Evolutionary conservation across 2,888 invertebrate genomes (phyloP).

Genomic region (Callyntrura sp.): DNA sequence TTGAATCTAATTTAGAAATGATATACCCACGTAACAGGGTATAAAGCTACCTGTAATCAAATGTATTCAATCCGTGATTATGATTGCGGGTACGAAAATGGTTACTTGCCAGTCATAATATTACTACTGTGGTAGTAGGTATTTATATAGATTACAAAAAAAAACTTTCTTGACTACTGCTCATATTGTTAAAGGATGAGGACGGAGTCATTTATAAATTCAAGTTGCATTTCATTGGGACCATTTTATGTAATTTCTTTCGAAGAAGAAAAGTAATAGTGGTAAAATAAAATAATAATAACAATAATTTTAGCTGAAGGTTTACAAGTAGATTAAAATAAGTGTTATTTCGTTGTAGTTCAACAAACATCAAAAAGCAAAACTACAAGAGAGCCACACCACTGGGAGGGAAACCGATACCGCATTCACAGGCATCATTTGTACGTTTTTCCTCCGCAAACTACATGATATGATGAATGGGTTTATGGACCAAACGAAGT

Average conservation of each 20-base stretch:
- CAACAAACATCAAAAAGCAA: conserved; percentile 28
- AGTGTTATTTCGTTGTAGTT: conserved; percentile 22
- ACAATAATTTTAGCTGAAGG: conserved; percentile 52
- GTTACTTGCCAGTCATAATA: not conserved
- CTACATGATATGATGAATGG: conserved; percentile 55
- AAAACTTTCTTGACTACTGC: not conserved
- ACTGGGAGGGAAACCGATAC: conserved; percentile 54
- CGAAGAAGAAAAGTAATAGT: conserved; percentile 16
- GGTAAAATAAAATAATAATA: conserved; percentile 40
- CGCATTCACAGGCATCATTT: conserved; percentile 51
- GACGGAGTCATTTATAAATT: conserved; percentile 24
- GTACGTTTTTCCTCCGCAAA: not conserved
- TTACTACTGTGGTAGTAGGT: not conserved
- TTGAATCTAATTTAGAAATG: conserved; percentile 48
- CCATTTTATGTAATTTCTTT: conserved; percentile 43
- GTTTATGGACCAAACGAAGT: conserved; percentile 56
- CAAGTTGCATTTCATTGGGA: conserved; percentile 52
- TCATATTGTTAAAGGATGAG: not conserved
- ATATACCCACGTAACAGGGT: conserved; percentile 1
- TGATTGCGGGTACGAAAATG: not conserved
- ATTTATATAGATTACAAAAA: too few species aligned
- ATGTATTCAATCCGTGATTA: too few species aligned
- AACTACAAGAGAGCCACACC: conserved; percentile 24
- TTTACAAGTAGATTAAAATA: conserved; percentile 49
- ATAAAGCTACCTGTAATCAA: too few species aligned